These are phyloP conservation scores for Haliclona indistincta DNA, from an alignment of 37 sponge, comb jelly and placozoan genomes.

Conservation along the genomic window DNA sequence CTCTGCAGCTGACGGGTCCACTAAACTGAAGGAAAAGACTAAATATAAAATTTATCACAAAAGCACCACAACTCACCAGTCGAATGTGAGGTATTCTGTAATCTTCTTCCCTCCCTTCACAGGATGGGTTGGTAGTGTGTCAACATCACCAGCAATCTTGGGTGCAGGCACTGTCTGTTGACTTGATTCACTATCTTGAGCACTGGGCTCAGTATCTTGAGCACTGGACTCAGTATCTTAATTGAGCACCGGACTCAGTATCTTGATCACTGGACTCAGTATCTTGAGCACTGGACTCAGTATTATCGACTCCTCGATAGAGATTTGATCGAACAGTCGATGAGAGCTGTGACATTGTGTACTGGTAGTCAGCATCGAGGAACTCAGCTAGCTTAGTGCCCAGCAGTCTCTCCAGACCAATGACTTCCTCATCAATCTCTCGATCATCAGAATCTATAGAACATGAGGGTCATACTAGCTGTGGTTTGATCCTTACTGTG, in stretches of 20 bases:
- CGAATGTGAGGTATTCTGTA: constrained; percentile 71
- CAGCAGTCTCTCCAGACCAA: constrained; percentile 39
- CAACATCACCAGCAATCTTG: not conserved
- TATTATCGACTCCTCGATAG: constrained; percentile 55
- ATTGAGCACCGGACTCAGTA: too few species aligned
- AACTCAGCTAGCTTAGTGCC: constrained; percentile 71
- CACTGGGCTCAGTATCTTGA: too few species aligned
- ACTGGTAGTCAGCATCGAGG: constrained; percentile 46
- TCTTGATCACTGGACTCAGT: too few species aligned
- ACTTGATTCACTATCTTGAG: not conserved
- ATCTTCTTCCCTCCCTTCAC: constrained; percentile 66
- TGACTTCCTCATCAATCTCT: constrained; percentile 5
- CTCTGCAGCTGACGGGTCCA: constrained; percentile 16
- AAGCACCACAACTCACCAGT: constrained; percentile 36
- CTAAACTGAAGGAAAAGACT: constrained; percentile 28
- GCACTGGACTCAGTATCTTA: too few species aligned
- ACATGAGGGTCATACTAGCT: not conserved
- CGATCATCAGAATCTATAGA: not conserved
- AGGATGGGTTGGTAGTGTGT: constrained; percentile 31
- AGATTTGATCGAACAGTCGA: constrained; percentile 27
- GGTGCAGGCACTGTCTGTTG: not conserved
- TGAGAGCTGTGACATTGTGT: constrained; percentile 50
- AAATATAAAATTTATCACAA: not conserved
- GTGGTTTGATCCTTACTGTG: constrained; percentile 19
- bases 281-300: not conserved